phyloP scores from a whole-genome alignment of 1,140 invertebrate species.

The Pogonus chalceus region DNA sequence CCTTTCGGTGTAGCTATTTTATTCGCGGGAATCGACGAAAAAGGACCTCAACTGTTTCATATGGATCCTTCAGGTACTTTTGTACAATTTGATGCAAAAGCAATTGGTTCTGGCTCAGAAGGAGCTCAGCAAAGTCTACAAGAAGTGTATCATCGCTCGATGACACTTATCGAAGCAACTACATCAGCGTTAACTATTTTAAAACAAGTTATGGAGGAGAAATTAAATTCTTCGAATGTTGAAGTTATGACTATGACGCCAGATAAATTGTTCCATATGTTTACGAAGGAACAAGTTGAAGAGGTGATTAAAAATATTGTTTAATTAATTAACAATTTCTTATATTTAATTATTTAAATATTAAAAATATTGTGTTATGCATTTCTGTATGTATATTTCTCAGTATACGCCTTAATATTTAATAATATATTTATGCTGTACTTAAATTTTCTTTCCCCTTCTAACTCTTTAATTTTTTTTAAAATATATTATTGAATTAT shows the following conservation, averaged over 20 bases:
- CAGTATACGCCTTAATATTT: neutral
- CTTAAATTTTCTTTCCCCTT: too few species aligned
- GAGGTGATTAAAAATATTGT: slow-evolving; percentile 75
- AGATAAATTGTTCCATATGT: slow-evolving; percentile 79
- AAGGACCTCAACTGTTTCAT: slow-evolving; percentile 83
- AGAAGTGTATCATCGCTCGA: slow-evolving; percentile 63
- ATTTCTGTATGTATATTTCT: neutral
- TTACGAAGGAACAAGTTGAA: slow-evolving; percentile 80
- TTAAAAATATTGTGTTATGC: neutral
- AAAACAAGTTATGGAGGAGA: slow-evolving; percentile 99
- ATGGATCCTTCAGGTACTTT: slow-evolving; percentile 98
- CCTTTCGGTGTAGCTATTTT: slow-evolving; percentile 97
- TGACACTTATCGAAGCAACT: slow-evolving; percentile 93
- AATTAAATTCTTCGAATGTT: slow-evolving; percentile 93
- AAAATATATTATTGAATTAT: neutral
- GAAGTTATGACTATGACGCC: slow-evolving; percentile 93
- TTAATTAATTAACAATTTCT: slow-evolving; percentile 31
- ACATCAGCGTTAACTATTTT: slow-evolving; percentile 87
- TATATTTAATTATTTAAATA: neutral
- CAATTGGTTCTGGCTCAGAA: slow-evolving; percentile 98
- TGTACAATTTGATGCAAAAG: slow-evolving; percentile 96
- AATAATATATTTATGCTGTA: neutral
- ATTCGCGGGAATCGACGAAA: slow-evolving; percentile 78
- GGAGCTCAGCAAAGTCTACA: slow-evolving; percentile 94
- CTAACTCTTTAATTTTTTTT: neutral